Conservation (phyloP, 2,888 invertebrate genomes). For the Diplazon laetatorius region DNA sequence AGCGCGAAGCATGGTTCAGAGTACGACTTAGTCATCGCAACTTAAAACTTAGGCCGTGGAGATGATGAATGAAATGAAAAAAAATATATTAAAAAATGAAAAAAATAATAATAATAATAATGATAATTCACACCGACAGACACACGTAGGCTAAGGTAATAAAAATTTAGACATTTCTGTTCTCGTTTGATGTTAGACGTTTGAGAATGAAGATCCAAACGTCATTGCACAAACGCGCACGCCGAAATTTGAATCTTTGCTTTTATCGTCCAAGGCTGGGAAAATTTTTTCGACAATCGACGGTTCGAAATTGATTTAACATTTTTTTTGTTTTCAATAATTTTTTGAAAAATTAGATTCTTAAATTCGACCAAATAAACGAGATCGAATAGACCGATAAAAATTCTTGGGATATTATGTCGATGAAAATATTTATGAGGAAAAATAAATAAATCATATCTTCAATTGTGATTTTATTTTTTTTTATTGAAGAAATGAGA, state of each 20-base stretch:
- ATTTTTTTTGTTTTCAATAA: no score
- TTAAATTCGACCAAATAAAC: no score
- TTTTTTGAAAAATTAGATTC: no score
- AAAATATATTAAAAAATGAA: slow-evolving; percentile 29
- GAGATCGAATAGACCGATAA: background rate
- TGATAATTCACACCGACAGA: slow-evolving; percentile 42
- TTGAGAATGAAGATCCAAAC: slow-evolving; percentile 57
- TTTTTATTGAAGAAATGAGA: no score
- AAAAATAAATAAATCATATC: background rate
- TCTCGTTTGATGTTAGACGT: slow-evolving; percentile 72
- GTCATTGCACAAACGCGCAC: slow-evolving; percentile 10
- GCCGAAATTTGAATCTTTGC: slow-evolving; percentile 41
- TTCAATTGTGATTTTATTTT: background rate
- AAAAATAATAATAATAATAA: slow-evolving; percentile 28
- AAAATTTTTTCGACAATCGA: background rate
- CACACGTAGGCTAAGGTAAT: slow-evolving; percentile 61
- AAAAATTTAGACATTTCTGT: slow-evolving; percentile 68
- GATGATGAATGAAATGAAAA: slow-evolving; percentile 42
- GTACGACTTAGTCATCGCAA: slow-evolving; percentile 59
- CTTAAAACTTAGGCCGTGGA: slow-evolving; percentile 56
- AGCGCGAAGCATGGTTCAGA: slow-evolving; percentile 53
- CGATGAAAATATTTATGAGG: background rate
- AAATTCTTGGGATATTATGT: background rate
- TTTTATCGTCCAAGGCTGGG: background rate
- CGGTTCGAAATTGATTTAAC: no score